Base-by-base conservation (phyloP, 1,140 invertebrate genomes). In the Tetramorium alpestre region DNA sequence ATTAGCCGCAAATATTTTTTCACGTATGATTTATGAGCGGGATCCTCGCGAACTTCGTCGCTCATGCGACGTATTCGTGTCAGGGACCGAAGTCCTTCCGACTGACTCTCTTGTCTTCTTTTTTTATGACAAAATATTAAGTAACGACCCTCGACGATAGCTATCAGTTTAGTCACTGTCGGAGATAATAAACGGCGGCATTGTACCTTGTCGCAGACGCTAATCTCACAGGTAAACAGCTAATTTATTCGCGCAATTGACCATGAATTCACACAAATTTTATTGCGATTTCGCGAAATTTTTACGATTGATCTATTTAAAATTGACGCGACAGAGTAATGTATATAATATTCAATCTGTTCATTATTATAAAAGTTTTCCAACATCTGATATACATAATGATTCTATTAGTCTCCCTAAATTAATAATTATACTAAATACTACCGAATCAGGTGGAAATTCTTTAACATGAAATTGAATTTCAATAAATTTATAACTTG, bases 151-250 rank as follows among this genome's bases (percentile, higher is more conserved):
- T 51, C 70, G 60, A 22, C 22, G 84, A 87, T 86, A 72, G 87
- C 87, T 41, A 90, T 90, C 86, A 72, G 38, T 90, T 88, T 69
- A 56, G 65, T 75, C 69, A 58, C 75, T 80, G 67, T 90, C 54
- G 77, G 89, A 90, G 75, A 84, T 88, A 88, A 90, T 90, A 90
- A 91, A 88, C 89, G 73, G 72, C 89, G 33, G 47, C 56, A 86
- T 89, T 88, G 64, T 89, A 13, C 11, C 25, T 76, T 65, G 58
- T 87, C 44, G 56, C 56, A 54, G 81, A 87, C 78, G 81, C 67
- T 88, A 91, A 91, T 91, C 67, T 86, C 13, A 18, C 54, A 44
- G 33, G 47, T 67, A 91, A 91, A 91, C 64, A 89, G 33, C 51
- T 51, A 65, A 84, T 64, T 90, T 41, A 58, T 51, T 41, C 62